Evolutionary conservation across 2,113 vertebrate species (phyloP).

Genomic region (Microcebus tavaratra): DNA sequence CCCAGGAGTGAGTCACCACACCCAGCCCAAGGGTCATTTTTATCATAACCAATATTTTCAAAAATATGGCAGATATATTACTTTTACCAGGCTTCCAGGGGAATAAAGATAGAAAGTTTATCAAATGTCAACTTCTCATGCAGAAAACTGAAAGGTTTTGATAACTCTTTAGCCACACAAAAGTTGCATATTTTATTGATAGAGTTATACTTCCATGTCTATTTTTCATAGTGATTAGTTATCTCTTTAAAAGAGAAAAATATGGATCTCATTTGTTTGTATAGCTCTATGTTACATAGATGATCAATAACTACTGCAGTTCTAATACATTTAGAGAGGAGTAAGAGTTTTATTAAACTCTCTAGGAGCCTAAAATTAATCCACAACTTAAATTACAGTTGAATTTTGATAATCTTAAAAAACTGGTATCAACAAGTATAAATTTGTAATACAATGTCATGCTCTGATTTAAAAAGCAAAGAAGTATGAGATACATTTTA

Average conservation of each 20-base stretch:
- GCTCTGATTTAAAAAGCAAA: not conserved
- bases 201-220: not conserved
- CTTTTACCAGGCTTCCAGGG: not conserved
- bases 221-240: not conserved
- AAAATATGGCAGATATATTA: not conserved
- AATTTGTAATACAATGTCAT: not conserved
- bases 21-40: not conserved
- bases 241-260: not conserved
- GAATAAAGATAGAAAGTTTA: not conserved
- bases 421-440: not conserved
- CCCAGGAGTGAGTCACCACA: too few relatives aligned
- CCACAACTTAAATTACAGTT: not conserved
- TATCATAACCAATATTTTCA: not conserved
- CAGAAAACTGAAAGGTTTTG: not conserved
- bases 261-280: not conserved
- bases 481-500: not conserved
- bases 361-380: not conserved
- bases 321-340: not conserved
- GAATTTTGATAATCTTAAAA: conserved; percentile 26
- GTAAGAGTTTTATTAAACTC: not conserved
- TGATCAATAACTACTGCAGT: not conserved
- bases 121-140: not conserved
- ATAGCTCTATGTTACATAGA: not conserved
- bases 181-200: not conserved
- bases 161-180: not conserved